phyloP scores from a whole-genome alignment of 2,113 vertebrate genomes.

The Colaptes auratus region DNA sequence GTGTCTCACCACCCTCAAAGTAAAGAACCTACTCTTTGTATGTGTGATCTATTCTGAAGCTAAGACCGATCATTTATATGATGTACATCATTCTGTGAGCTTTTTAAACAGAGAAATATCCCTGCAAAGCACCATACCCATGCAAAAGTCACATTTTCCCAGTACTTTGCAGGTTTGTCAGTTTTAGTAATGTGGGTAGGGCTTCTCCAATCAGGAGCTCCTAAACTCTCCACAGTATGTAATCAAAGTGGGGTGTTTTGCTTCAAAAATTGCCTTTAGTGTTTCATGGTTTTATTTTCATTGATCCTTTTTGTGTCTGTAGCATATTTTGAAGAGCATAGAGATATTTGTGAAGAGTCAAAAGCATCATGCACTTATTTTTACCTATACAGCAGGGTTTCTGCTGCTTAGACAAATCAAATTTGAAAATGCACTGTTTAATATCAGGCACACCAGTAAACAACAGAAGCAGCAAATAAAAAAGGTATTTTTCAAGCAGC shows the following conservation, averaged over 20 bases:
- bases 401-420: background rate
- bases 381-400: background rate
- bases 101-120: background rate
- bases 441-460: background rate
- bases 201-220: background rate
- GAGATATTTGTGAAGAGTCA: background rate
- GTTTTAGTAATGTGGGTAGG: background rate
- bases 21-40: too few relatives aligned
- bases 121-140: background rate
- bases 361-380: background rate
- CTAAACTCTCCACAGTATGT: accelerated
- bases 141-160: background rate
- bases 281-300: background rate
- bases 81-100: background rate
- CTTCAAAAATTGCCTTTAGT: background rate
- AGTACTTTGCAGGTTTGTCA: background rate
- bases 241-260: background rate
- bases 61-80: background rate
- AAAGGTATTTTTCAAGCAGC: background rate
- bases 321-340: background rate
- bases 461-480: background rate
- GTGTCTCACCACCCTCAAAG: too few relatives aligned
- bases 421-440: background rate
- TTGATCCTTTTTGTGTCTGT: background rate
- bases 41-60: background rate